Percentiles rank a stretch among this genome's conserved stretches.
phyloP scores from a whole-genome alignment of 1,140 invertebrate species.

The Euwallacea similis region DNA sequence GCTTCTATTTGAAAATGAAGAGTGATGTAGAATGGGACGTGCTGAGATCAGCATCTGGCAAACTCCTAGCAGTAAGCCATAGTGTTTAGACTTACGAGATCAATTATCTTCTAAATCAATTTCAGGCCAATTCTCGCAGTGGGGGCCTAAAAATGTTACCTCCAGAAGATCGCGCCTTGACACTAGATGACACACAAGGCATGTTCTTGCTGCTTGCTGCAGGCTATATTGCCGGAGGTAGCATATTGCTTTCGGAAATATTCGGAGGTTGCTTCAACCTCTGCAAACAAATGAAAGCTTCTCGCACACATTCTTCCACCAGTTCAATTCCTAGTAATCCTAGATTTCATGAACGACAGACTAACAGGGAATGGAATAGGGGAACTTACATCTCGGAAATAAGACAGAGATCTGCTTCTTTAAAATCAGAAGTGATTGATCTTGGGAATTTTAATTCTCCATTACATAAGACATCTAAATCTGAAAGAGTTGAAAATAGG shows the following conservation, averaged over 20 bases:
- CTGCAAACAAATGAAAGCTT: constrained; percentile 51
- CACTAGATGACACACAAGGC: constrained; percentile 74
- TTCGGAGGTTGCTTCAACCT: constrained; percentile 65
- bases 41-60: constrained; percentile 61
- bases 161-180: constrained; percentile 67
- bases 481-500: background rate
- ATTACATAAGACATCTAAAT: background rate
- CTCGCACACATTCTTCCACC: constrained; percentile 14
- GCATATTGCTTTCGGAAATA: constrained; percentile 62
- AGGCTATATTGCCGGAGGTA: constrained; percentile 63
- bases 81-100: background rate
- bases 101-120: background rate
- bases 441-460: background rate
- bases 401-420: background rate
- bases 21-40: constrained; percentile 70
- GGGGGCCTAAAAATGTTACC: constrained; percentile 46
- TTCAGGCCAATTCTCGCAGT: constrained; percentile 45
- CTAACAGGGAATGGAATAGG: background rate
- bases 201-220: constrained; percentile 73
- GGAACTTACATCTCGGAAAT: background rate
- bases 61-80: constrained; percentile 59
- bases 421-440: background rate
- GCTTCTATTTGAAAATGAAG: constrained; percentile 65
- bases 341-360: constrained; percentile 40
- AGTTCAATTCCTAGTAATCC: constrained; percentile 43